phyloP scores from a whole-genome alignment of 2,113 vertebrate genomes.

The Pangasianodon gigas region DNA sequence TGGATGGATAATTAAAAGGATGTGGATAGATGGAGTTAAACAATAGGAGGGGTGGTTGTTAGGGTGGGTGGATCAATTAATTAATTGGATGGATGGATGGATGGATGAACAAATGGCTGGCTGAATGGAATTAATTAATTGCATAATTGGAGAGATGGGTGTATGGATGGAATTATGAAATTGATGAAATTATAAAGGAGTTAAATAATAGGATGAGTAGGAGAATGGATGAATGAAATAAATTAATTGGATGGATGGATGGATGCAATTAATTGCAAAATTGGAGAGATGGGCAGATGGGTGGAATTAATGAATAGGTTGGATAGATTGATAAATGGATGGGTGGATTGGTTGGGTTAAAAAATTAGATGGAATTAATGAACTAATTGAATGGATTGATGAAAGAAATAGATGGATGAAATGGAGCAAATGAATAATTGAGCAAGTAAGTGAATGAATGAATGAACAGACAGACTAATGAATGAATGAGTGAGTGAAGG shows the following conservation, averaged over 20 bases:
- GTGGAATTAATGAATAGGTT: not conserved
- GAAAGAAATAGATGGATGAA: not conserved
- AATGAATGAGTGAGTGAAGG: not conserved
- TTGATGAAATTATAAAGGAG: no score
- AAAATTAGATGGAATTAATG: not conserved
- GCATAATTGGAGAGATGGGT: not conserved
- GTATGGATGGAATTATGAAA: not conserved
- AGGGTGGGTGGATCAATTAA: not conserved
- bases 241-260: not conserved
- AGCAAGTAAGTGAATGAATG: not conserved
- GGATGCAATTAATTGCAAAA: not conserved
- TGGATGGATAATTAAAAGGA: not conserved
- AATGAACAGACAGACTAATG: not conserved
- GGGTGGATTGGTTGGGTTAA: not conserved
- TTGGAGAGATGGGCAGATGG: not conserved
- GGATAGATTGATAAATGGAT: not conserved
- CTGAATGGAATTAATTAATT: not conserved
- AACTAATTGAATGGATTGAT: not conserved
- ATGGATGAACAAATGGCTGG: no score
- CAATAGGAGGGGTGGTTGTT: not conserved
- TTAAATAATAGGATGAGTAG: not conserved
- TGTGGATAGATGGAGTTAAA: not conserved
- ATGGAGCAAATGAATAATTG: not conserved
- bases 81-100: not conserved
- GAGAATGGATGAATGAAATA: not conserved